Evolutionary conservation across 1,140 invertebrate species (phyloP), one percentile per base, ranked within the genome.

Genomic region (Cydia amplana): DNA sequence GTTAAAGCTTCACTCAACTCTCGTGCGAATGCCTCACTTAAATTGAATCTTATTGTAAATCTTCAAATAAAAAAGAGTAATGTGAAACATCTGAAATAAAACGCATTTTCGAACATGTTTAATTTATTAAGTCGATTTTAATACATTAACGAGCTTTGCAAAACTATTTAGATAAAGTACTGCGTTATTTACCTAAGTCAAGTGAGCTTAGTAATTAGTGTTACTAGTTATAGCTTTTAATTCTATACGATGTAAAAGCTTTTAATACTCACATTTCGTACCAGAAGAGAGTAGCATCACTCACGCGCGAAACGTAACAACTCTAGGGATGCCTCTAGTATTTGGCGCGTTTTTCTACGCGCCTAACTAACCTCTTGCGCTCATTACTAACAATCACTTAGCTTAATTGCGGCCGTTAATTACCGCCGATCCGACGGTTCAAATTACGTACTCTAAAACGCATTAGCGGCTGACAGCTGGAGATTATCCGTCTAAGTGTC

Each of bases 381-480:
- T 76, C 74, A 65, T 81, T 77, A 83, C 79, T 81, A 80, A 79
- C 79, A 81, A 81, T 81, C 76, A 81, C 80, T 81, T 81, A 81
- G 78, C 76, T 80, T 80, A 75, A 93, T 93, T 91, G 90, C 90
- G 82, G 82, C 83, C 83, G 89, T 91, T 93, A 93, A 93, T 93
- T 91, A 91, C 91, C 83, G 83, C 84, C 86, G 91, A 91, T 91
- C 89, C 87, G 85, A 87, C 88, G 90, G 89, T 90, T 93, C 91
- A 93, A 93, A 93, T 93, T 91, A 91, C 91, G 91, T 93, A 93
- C 91, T 93, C 91, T 93, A 93, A 93, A 93, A 93, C 88, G 89
- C 91, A 91, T 92, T 92, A 92, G 89, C 85, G 87, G 79, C 86
- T 93, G 91, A 93, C 91, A 93, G 91, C 86, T 90, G 89, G 86